Evolutionary conservation across 1,140 invertebrate genomes (phyloP).

Genomic region (Caerostris darwini): DNA sequence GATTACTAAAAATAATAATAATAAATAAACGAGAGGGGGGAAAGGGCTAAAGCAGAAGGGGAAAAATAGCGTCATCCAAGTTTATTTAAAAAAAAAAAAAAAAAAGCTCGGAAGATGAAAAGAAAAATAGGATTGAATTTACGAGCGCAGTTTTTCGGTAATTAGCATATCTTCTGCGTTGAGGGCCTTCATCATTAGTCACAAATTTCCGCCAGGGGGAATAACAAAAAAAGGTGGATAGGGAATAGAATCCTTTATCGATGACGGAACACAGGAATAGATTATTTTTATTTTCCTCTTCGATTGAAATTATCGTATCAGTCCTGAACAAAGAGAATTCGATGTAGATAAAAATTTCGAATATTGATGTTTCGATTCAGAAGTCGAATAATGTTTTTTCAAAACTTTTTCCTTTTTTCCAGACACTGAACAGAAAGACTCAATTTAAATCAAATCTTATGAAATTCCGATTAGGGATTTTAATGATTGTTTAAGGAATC

Average conservation of each 20-base stretch:
- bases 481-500: not conserved
- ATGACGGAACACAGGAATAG: slow-evolving; percentile 36
- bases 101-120: not conserved
- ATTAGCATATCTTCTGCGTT: slow-evolving; percentile 56
- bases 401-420: not conserved
- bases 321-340: slow-evolving; percentile 37
- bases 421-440: not conserved
- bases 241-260: slow-evolving; percentile 6
- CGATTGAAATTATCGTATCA: slow-evolving; percentile 63
- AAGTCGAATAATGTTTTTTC: too few relatives aligned
- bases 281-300: slow-evolving; percentile 33
- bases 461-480: not conserved
- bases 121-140: slow-evolving; percentile 58
- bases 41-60: not conserved
- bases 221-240: not conserved
- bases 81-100: not conserved
- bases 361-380: not conserved
- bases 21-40: not conserved
- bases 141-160: slow-evolving; percentile 51
- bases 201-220: slow-evolving; percentile 25
- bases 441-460: slow-evolving; percentile 16
- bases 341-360: not conserved
- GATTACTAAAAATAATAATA: too few relatives aligned
- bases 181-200: slow-evolving; percentile 42
- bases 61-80: not conserved